Conservation (phyloP, 1,140 invertebrate species). For the Heliothis virescens region DNA sequence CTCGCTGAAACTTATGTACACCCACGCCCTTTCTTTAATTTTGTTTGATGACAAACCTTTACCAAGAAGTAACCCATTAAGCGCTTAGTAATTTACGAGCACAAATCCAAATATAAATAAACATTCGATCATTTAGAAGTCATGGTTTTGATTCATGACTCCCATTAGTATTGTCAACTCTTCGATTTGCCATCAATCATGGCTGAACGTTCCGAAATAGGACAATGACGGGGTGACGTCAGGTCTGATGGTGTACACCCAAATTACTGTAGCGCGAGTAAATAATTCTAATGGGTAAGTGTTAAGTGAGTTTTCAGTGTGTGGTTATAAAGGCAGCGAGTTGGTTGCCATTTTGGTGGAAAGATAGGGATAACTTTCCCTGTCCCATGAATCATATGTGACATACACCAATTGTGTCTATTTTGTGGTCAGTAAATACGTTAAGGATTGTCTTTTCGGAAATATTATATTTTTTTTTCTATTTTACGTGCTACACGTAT, state of each 20-base stretch:
- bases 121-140: neutral
- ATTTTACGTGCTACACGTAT: too few relatives aligned
- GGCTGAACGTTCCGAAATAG: constrained; percentile 26
- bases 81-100: neutral
- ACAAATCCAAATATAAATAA: neutral
- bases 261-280: constrained; percentile 1
- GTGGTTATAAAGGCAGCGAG: neutral
- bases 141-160: constrained; percentile 24
- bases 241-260: constrained; percentile 1
- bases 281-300: constrained; percentile 29
- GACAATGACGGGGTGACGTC: constrained; percentile 23
- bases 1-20: too few relatives aligned
- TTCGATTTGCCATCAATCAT: constrained; percentile 41
- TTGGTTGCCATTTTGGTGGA: neutral
- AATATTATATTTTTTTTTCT: too few relatives aligned
- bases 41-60: neutral
- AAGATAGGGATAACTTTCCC: neutral
- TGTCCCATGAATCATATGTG: too few relatives aligned
- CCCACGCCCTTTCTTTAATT: too few relatives aligned
- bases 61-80: neutral
- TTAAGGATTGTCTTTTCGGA: too few relatives aligned
- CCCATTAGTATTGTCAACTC: constrained; percentile 26
- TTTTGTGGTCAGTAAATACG: too few relatives aligned
- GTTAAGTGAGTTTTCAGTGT: constrained; percentile 13
- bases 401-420: too few relatives aligned